Percentiles rank a stretch among this genome's conserved stretches.
Evolutionary conservation across 2,113 vertebrate genomes (phyloP).

Genomic region (Dascyllus trimaculatus): DNA sequence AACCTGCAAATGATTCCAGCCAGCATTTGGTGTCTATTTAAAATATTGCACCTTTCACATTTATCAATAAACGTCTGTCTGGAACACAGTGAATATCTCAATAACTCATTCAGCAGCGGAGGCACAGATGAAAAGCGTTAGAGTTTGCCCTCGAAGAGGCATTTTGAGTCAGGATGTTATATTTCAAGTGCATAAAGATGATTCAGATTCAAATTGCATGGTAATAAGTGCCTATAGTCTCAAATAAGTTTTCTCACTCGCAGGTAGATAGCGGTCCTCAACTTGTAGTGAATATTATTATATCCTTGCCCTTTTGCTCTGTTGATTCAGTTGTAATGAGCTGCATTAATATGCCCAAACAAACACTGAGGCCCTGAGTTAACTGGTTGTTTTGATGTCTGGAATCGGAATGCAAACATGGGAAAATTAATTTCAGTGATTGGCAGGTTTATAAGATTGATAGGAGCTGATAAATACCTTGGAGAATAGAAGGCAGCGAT

Average conservation of each 20-base stretch:
- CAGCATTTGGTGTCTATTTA: conserved; percentile 17
- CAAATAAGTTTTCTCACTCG: neutral
- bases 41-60: conserved; percentile 28
- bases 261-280: neutral
- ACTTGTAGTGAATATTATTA: conserved; percentile 31
- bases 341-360: conserved; percentile 48
- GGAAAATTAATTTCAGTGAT: conserved; percentile 51
- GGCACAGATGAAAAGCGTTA: conserved; percentile 14
- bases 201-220: conserved; percentile 12
- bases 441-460: conserved; percentile 37
- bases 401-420: conserved; percentile 49
- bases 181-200: conserved; percentile 14
- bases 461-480: conserved; percentile 54
- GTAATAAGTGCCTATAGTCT: neutral
- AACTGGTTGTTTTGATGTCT: conserved; percentile 58
- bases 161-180: conserved; percentile 28
- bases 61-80: conserved; percentile 28
- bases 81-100: conserved; percentile 31
- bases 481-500: conserved; percentile 36
- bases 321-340: conserved; percentile 65
- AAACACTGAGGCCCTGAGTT: conserved; percentile 48
- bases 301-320: conserved; percentile 53
- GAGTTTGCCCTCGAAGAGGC: conserved; percentile 4
- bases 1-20: conserved; percentile 37
- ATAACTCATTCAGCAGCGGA: conserved; percentile 23